Evolutionary conservation across 2,113 vertebrate species (phyloP), one percentile per base, ranked within the genome.

Genomic region (Rhodinocichla rosea): DNA sequence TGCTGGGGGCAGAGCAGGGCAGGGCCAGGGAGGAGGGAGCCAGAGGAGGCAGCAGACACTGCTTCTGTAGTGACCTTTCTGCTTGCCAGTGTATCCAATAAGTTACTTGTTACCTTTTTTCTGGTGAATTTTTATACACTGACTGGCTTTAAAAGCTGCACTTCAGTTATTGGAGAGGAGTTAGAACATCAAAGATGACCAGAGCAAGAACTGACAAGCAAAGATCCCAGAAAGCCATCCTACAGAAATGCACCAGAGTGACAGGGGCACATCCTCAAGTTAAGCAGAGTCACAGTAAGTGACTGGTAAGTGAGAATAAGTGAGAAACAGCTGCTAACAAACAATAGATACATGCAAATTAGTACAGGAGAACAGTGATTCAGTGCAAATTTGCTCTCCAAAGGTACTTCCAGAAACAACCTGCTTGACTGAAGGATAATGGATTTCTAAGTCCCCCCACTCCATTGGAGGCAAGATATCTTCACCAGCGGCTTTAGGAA

Each of bases 281-380:
- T 56, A 71, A 59, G 33, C 39, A 56, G 27, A 60, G 33, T 24
- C 71, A 80, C 53, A 44, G 15, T 11, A 39, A 64, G 55, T 55
- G 69, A 70, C 74, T 26, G 57, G 4, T 7, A 21, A 39, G 52
- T 30, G 52, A 53, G 52, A 53, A 53, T 21, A 56, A 56, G 33
- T 13, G 50, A 89, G 64, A 57, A 93, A 53, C 69, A 62, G 69
- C 45, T 74, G 55, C 55, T 78, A 42, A 78, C 56, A 83, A 85
- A 75, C 55, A 74, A 56, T 28, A 83, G 33, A 39, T 73, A 80
- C 14, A 44, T 35, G 40, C n/a, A 89, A 68, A 87, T 56, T 15
- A 71, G 42, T 33, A 55, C 35, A 33, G 4, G 21, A 68, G 62
- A 90, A 78, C 23, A 84, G 26, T 9, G 47, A 79, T 64, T 92